Evolutionary conservation across 2,113 vertebrate species (phyloP).

Genomic region (Morone saxatilis): DNA sequence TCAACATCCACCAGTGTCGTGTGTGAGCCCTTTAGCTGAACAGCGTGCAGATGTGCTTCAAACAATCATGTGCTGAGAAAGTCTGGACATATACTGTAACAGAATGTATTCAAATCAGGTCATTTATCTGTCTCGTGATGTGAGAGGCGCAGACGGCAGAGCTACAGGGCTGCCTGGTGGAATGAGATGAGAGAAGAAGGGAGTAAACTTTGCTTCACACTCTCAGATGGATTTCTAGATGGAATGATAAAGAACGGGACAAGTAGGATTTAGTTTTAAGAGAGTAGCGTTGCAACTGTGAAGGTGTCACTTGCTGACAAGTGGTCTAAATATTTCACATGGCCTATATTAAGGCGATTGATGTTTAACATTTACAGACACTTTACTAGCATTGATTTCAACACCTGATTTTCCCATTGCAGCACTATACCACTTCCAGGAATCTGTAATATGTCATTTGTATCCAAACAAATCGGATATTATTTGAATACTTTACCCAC

Average conservation of each 20-base stretch:
- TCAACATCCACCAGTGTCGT: background rate
- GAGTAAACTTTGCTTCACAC: conserved; percentile 33
- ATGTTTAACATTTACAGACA: conserved; percentile 32
- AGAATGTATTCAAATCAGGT: conserved; percentile 24
- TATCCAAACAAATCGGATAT: conserved; percentile 8
- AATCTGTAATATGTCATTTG: conserved; percentile 1
- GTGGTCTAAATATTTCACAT: conserved; percentile 28
- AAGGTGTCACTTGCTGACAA: conserved; percentile 13
- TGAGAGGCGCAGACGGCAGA: conserved; percentile 1
- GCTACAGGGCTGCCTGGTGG: conserved; percentile 25
- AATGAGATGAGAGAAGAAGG: conserved; percentile 14
- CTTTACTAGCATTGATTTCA: conserved; percentile 19
- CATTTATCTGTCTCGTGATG: conserved; percentile 4
- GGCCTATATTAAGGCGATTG: conserved; percentile 39
- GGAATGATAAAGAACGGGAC: conserved; percentile 8
- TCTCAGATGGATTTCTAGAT: conserved; percentile 30
- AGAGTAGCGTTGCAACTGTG: background rate
- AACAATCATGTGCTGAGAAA: background rate
- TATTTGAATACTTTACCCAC: background rate
- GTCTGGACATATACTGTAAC: conserved; percentile 9
- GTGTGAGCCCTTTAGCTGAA: background rate
- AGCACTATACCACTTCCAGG: conserved; percentile 27
- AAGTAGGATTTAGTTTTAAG: conserved; percentile 15
- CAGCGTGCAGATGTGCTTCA: background rate
- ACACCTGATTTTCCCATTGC: background rate